Evolutionary conservation across 1,140 invertebrate genomes (phyloP).

Genomic region (Tetragonula clypearis): DNA sequence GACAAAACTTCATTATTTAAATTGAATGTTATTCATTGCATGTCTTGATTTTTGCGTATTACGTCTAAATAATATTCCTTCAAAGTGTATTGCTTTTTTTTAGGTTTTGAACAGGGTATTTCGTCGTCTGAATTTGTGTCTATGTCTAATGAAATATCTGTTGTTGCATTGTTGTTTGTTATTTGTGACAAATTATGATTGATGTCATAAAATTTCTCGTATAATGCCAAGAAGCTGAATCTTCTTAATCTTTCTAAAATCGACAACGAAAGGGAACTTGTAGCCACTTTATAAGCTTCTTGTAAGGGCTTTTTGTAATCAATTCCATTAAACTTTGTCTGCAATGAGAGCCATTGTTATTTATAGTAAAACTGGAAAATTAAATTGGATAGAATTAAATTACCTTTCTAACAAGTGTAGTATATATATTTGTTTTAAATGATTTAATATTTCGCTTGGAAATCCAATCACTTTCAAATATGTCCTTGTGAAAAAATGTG

Average conservation of each 20-base stretch:
- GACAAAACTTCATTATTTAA: background rate
- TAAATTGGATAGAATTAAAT: background rate
- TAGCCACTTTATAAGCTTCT: slow-evolving; percentile 73
- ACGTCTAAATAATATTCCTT: slow-evolving; percentile 1
- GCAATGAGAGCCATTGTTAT: background rate
- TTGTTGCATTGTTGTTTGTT: too few relatives aligned
- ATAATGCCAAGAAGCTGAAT: slow-evolving; percentile 80
- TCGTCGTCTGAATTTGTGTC: background rate
- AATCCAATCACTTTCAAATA: slow-evolving; percentile 83
- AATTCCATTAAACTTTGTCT: slow-evolving; percentile 3
- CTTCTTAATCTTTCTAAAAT: slow-evolving; percentile 75
- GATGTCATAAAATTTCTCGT: slow-evolving; percentile 54
- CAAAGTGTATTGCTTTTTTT: background rate
- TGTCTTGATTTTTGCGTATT: background rate
- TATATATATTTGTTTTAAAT: slow-evolving; percentile 72
- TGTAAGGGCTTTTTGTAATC: slow-evolving; percentile 69
- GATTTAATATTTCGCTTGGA: slow-evolving; percentile 74
- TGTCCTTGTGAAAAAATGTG: slow-evolving; percentile 83
- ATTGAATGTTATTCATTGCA: too few relatives aligned
- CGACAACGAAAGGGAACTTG: slow-evolving; percentile 74
- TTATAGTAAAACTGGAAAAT: background rate
- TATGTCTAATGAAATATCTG: background rate
- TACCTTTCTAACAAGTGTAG: slow-evolving; percentile 60
- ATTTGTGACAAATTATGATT: background rate
- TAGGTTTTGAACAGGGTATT: background rate